A percentile compares a stretch with the other conserved stretches of the same genome.
These are phyloP conservation scores for Automeris io DNA, from an alignment of 2,888 invertebrate genomes.

Conservation along the genomic window DNA sequence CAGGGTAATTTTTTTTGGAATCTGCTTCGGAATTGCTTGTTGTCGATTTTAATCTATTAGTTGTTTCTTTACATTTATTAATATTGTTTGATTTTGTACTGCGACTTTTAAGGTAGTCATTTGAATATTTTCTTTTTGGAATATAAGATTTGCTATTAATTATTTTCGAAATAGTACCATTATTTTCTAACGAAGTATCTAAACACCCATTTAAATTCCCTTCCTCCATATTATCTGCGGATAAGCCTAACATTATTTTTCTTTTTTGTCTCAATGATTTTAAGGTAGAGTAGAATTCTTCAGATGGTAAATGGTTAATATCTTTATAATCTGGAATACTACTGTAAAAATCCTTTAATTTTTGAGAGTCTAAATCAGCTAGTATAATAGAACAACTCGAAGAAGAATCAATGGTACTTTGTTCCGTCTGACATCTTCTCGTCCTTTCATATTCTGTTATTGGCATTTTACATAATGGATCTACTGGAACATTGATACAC, in stretches of 20 bases:
- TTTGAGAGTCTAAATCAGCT: conserved; percentile 68
- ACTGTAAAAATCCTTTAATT: conserved; percentile 83
- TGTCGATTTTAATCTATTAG: not conserved
- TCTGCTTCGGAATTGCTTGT: conserved; percentile 25
- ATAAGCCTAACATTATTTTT: conserved; percentile 59
- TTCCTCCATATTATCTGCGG: conserved; percentile 50
- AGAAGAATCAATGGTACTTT: conserved; percentile 53
- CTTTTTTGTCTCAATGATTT: conserved; percentile 81
- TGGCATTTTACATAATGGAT: conserved; percentile 84
- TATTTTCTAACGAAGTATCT: conserved; percentile 3
- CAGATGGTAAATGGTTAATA: conserved; percentile 83
- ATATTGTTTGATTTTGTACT: not conserved
- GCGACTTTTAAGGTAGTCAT: conserved; percentile 12
- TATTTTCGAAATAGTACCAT: conserved; percentile 15
- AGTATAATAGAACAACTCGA: conserved; percentile 45
- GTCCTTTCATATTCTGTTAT: conserved; percentile 82
- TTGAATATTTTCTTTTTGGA: conserved; percentile 22
- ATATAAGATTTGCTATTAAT: conserved; percentile 19
- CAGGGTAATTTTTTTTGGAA: conserved; percentile 25
- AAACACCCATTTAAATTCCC: conserved; percentile 27
- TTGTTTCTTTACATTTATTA: not conserved
- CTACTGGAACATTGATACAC: conserved; percentile 83
- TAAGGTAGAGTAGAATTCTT: conserved; percentile 85
- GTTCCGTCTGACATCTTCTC: conserved; percentile 44
- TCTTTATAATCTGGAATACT: conserved; percentile 90